These are phyloP conservation scores for Creontiades dilutus DNA, from an alignment of 2,888 invertebrate genomes.

Conservation along the genomic window DNA sequence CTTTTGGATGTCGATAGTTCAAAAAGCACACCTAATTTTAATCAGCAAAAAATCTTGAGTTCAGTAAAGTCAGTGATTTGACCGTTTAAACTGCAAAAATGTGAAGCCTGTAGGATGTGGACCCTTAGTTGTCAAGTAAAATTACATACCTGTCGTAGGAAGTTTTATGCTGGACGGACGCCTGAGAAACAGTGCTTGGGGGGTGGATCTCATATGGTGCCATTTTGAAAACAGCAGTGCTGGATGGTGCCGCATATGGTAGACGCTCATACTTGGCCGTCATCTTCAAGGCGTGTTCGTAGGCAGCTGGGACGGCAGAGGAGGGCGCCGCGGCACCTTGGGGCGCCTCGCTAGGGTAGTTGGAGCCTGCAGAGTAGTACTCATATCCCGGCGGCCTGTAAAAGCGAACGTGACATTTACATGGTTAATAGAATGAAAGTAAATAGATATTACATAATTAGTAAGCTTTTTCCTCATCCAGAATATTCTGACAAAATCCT, in stretches of 20 bases:
- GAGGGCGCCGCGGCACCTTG: not conserved
- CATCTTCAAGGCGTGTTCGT: constrained; percentile 52
- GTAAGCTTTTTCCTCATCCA: no score
- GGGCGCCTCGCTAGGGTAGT: constrained; percentile 3
- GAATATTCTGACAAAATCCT: no score
- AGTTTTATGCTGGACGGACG: constrained; percentile 40
- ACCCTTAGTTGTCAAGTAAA: no score
- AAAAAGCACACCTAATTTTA: no score
- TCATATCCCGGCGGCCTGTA: constrained; percentile 38
- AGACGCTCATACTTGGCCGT: constrained; percentile 18
- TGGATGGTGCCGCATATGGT: not conserved
- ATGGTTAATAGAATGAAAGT: no score
- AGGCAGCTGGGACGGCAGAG: not conserved
- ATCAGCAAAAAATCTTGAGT: no score
- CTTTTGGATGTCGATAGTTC: no score
- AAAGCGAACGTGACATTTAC: not conserved
- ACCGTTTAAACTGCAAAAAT: no score
- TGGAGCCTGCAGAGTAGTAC: not conserved
- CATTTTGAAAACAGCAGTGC: not conserved
- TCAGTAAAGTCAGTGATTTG: no score
- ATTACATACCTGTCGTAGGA: not conserved
- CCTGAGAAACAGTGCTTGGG: constrained; percentile 18
- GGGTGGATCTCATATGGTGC: not conserved
- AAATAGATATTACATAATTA: no score
- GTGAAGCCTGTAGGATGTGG: no score